Evolutionary conservation across 2,888 invertebrate species (phyloP), one percentile per base, ranked within the genome.

Genomic region (Yponomeuta sedellus): DNA sequence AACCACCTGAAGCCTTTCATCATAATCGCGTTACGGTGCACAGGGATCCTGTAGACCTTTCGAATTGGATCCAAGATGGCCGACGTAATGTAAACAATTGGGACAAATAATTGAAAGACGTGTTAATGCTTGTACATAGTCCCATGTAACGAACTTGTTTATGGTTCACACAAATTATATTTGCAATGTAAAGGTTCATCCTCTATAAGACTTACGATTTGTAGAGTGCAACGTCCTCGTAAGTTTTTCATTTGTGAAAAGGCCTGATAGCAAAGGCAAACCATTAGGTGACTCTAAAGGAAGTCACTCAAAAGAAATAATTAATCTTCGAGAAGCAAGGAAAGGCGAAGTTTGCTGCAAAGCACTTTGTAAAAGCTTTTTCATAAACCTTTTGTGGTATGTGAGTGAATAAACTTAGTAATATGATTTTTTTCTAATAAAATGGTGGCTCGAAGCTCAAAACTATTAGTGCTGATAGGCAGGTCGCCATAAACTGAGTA

Each of bases 21-120:
- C 72, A 73, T 75, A 73, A 77, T 74, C 71, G 74, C 70, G 69
- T 74, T 71, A 70, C 72, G 69, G 68, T 69, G 71, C 70, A 70
- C 70, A 34, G 69, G 67, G 68, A 66, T 67, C 68, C 67, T 66
- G 64, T 68, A 65, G 67, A 70, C 70, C 67, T 71, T 73, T 73
- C 71, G 74, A 71, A 64, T 71, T 67, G 68, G 72, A 71, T 71
- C 69, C 72, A 69, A 68, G 71, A 69, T 63, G 65, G 67, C 40
- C 0, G 10, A 6, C 8, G 10, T 34, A 34, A 34, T 34, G 34
- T 34, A 34, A 34, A 34, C 34, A 8, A 34, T 34, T 34, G 25
- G 5, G 25, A 25, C 25, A 25, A 25, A 25, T 25, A 25, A 25
- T 25, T 4, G 25, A 25, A 25, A 8, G 34, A 34, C 8, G 5